Conservation (phyloP, 2,797 vertebrate genomes). For the Manis pentadactyla region DNA sequence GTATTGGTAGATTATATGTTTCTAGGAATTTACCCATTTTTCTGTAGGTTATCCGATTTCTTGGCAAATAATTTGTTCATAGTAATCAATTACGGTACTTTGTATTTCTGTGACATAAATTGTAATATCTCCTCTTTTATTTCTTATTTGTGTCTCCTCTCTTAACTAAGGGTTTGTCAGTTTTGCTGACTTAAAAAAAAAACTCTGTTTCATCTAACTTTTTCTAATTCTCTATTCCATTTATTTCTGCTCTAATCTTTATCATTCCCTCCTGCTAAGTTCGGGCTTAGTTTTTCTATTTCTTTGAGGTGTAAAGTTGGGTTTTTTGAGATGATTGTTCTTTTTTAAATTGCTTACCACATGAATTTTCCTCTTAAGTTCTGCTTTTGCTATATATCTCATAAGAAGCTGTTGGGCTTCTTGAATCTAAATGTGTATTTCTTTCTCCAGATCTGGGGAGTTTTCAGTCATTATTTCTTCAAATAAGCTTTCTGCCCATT, state of each 20-base stretch:
- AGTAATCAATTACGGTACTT: neutral
- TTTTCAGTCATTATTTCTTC: neutral
- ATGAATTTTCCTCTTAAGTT: neutral
- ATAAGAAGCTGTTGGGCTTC: neutral
- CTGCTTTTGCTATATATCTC: neutral
- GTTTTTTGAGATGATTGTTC: neutral
- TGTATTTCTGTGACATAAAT: neutral
- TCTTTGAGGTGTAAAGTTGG: neutral
- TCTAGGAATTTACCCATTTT: neutral
- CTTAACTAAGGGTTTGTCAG: neutral
- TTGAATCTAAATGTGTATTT: neutral
- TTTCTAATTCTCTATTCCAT: neutral
- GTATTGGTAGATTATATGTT: neutral
- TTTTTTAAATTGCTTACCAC: neutral
- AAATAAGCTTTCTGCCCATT: neutral
- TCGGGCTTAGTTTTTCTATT: neutral
- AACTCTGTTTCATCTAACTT: neutral
- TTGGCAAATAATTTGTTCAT: neutral
- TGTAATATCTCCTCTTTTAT: neutral
- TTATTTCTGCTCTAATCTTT: neutral
- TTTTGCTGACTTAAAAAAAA: neutral
- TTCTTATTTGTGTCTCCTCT: neutral
- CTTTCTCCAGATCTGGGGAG: neutral
- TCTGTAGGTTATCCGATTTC: neutral
- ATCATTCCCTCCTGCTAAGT: neutral